Base-by-base conservation (phyloP, 2,888 invertebrate genomes). In the Mellilla xanthometata region DNA sequence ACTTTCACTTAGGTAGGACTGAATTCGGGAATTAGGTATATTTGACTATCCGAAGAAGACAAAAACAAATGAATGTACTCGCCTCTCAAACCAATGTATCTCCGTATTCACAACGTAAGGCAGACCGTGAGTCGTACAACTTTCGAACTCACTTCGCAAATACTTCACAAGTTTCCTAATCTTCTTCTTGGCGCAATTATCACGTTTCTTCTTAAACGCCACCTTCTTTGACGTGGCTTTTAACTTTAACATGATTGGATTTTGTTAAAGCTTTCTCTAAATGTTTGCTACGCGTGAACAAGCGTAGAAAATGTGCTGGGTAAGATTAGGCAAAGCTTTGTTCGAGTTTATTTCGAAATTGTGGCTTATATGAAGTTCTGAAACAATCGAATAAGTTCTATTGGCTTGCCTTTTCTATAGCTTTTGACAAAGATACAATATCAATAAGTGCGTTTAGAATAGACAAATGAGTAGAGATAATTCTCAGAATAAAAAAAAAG, bases 61-160 rank as follows among this genome's bases (percentile, higher is more conserved):
- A 19, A 19, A 5, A 6, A 3, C 15, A 1, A 19, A 6, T 19
- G 6, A 19, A 19, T 5, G 15, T 24, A n/a, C 43, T 55, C 64
- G 84, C 87, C 81, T 82, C 52, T 84, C 86, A 39, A 67, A 57
- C 70, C 75, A 81, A 68, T 83, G 78, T 66, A 81, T 65, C 12
- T 76, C 64, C 27, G 60, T 57, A 52, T 85, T 72, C 32, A 72
- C 76, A 33, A 78, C 72, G 61, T 86, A 80, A 19, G 80, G 61
- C 26, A 86, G 52, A 0, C 85, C 86, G 54, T 85, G 86, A 39
- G 77, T 82, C 15, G 82, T 79, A 26, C 71, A 78, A 66, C 55
- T 76, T 59, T 53, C 54, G 56, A 85, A 70, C 62, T 82, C 81
- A 45, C 58, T 71, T 62, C 65, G 65, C 65, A 84, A 72, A 72